Base-by-base conservation (phyloP, 2,113 vertebrate species). In the Macquaria ambigua region DNA sequence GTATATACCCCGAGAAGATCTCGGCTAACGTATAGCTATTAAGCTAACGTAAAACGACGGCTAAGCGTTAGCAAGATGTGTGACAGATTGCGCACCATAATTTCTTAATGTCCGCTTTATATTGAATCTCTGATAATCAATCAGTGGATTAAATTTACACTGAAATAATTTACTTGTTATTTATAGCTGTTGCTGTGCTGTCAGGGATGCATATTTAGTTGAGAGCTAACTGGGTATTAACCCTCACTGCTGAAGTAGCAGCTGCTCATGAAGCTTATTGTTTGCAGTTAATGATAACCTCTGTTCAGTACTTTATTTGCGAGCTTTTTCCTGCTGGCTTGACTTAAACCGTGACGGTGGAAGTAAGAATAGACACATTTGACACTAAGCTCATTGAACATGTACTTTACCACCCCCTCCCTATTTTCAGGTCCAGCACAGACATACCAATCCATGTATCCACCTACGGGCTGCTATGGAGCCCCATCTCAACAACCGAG, bases 371-470 rank as follows among this genome's bases (percentile, higher is more conserved):
- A n/a, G 18, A 18, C 9, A 1, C 8, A 2, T 8, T 37, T 16
- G 15, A 37, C 21, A 16, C 3, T 5, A 5, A 50, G 21, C 20
- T 52, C 3, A 16, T 31, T 37, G 2, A n/a, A 31, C 5, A 2
- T 63, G 12, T 2, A 37, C 7, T 28, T 50, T n/a, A 20, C 43
- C 39, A 25, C 15, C 41, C 28, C 5, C 4, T 11, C 25, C 3
- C 9, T 62, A 14, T 20, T 37, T 9, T 6, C 80, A 99, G 98
- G 98, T 94, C 97, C 97, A 76, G 93, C 95, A 78, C 97, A 97
- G 89, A 94, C 77, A 84, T 96, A 91, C 92, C 93, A 92, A 18
- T 72, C 90, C 77, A 90, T 95, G 94, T 96, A 96, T 72, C 93
- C 96, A 46, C 80, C 96, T 2, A 28, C 96, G 50, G 96, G 89